Evolutionary conservation across 2,888 invertebrate genomes (phyloP), one percentile per base, ranked within the genome.

Genomic region (Melanotus villosus): DNA sequence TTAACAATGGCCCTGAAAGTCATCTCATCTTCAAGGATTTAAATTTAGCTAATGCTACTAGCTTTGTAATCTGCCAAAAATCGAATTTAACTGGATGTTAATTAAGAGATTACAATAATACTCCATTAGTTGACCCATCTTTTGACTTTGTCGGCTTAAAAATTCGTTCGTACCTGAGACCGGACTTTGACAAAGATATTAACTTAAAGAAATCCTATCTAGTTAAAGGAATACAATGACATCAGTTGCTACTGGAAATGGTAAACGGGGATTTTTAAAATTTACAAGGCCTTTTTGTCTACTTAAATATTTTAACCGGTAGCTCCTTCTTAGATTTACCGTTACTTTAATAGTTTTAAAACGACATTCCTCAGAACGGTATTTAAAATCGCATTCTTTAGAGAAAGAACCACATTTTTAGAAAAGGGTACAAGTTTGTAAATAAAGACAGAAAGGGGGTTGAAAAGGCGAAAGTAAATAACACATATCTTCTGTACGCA

Each of bases 61-160:
- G 66, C 63, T 65, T 59, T 69, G 72, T 76, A 75, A 74, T 74
- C 67, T 68, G 67, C 34, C 21, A 60, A 63, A 68, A 62, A 75
- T 76, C 75, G 74, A 77, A 78, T 77, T 75, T 76, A 71, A 73
- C 74, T 66, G 65, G 65, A 72, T 75, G 74, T 72, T 78, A 77
- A 78, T 77, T 75, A 76, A 73, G 73, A 72, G 75, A 76, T 78
- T 77, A 76, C 73, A 73, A 65, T 76, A 76, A 76, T 76, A 71
- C 72, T 34, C 58, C 47, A 72, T 73, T 75, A 72, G 54, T 19
- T 41, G 34, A 59, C 45, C 34, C 0, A 26, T 7, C 50, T 57
- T 59, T 70, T 65, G 30, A 66, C 70, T 64, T 65, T 70, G 68
- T 65, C 70, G 64, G 66, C 45, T 56, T 50, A 50, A 47, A 41